These are phyloP conservation scores for Dipodomys stephensi DNA, from an alignment of 2,113 vertebrate species.

Conservation along the genomic window DNA sequence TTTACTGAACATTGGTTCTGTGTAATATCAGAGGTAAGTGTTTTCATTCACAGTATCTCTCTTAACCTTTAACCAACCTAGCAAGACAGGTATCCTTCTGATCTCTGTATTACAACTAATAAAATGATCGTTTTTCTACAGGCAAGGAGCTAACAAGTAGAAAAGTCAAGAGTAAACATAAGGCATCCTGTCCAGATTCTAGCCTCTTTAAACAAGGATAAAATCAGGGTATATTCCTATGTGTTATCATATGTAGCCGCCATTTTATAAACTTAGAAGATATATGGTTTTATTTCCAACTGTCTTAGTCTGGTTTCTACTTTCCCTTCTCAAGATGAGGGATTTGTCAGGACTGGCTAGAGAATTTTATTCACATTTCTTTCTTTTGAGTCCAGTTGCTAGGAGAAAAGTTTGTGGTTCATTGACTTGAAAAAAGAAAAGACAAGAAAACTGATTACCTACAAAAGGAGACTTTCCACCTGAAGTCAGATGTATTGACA, in stretches of 20 bases:
- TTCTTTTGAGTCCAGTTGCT: constrained; percentile 3
- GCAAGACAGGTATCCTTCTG: background rate
- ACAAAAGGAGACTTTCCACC: background rate
- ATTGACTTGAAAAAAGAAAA: background rate
- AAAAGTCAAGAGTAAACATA: background rate
- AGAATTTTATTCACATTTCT: constrained; percentile 10
- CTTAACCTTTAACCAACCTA: background rate
- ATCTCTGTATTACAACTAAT: background rate
- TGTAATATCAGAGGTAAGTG: background rate
- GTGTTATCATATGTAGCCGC: background rate
- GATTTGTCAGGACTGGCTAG: background rate
- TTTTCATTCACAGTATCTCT: background rate
- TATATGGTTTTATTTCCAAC: background rate
- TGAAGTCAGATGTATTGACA: constrained; percentile 2
- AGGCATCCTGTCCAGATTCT: background rate
- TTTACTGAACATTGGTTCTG: background rate
- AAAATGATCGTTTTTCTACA: constrained; percentile 16
- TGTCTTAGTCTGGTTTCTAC: background rate
- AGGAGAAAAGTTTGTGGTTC: background rate
- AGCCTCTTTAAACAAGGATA: background rate
- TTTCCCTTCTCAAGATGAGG: constrained; percentile 51
- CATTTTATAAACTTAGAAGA: background rate
- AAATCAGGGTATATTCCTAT: background rate
- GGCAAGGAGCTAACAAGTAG: background rate
- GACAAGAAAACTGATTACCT: background rate